These are phyloP conservation scores for Eclectus roratus DNA, from an alignment of 2,113 vertebrate species.

Conservation along the genomic window DNA sequence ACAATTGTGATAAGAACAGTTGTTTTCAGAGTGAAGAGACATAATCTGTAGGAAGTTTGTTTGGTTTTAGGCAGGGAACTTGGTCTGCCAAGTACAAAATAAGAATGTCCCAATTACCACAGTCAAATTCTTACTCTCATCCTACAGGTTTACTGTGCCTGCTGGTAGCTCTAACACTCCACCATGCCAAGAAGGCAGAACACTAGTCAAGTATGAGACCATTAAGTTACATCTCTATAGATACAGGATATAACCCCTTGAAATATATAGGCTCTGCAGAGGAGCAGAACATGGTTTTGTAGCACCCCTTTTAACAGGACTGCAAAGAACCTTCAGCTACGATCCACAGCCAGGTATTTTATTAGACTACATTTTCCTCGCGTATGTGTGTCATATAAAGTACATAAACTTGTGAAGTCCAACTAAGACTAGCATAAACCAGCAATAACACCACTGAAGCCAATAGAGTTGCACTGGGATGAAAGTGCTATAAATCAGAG, in stretches of 20 bases:
- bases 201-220: not conserved
- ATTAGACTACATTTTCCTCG: conserved; percentile 27
- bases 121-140: not conserved
- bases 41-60: not conserved
- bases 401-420: conserved; percentile 50
- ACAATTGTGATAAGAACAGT: not conserved
- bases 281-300: not conserved
- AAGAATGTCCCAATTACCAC: not conserved
- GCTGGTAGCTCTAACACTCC: not conserved
- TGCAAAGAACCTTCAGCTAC: not conserved
- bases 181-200: not conserved
- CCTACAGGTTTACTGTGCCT: not conserved
- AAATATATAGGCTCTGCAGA: conserved; percentile 13
- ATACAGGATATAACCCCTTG: not conserved
- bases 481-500: conserved; percentile 58
- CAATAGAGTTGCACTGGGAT: conserved; percentile 11
- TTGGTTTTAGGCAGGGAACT: not conserved
- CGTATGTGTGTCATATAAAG: conserved; percentile 37
- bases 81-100: not conserved
- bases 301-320: not conserved
- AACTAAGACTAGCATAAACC: conserved; percentile 47
- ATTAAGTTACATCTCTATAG: not conserved
- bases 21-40: not conserved
- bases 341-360: conserved; percentile 23
- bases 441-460: conserved; percentile 4